phyloP scores from a whole-genome alignment of 1,140 invertebrate species.

The Drosophila kikkawai region DNA sequence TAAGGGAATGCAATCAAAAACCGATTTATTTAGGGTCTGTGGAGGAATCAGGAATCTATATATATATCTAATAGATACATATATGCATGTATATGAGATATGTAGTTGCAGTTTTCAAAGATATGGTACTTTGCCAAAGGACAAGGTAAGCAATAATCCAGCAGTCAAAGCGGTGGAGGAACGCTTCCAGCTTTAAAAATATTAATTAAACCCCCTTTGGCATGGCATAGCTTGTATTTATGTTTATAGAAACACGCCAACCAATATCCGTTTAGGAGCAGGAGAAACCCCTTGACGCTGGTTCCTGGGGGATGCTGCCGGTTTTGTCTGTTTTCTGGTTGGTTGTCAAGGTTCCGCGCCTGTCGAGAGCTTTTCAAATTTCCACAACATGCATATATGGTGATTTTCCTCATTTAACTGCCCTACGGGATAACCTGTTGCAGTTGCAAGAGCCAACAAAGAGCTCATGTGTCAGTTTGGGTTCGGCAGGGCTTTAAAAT shows the following conservation, averaged over 20 bases:
- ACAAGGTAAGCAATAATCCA: neutral
- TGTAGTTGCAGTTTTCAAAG: neutral
- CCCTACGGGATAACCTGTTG: constrained; percentile 32
- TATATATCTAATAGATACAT: neutral
- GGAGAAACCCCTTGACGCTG: neutral
- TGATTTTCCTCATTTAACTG: constrained; percentile 27
- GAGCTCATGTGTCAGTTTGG: neutral
- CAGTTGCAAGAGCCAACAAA: constrained; percentile 17
- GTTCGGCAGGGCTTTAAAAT: neutral
- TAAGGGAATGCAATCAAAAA: constrained; percentile 1
- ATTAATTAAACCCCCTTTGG: neutral
- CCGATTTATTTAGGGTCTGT: constrained; percentile 6
- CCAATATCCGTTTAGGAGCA: neutral
- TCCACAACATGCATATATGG: neutral
- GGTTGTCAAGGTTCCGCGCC: neutral
- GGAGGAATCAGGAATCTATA: neutral
- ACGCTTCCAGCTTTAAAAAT: neutral
- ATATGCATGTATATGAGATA: neutral
- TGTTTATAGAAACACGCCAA: neutral
- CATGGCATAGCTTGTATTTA: neutral
- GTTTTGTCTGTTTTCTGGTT: neutral
- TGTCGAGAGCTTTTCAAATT: neutral
- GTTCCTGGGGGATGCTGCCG: neutral
- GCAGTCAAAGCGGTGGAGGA: too few relatives aligned
- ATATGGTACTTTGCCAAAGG: neutral